Evolutionary conservation across 1,140 invertebrate species (phyloP).

Genomic region (Philotrypesis tridentata): DNA sequence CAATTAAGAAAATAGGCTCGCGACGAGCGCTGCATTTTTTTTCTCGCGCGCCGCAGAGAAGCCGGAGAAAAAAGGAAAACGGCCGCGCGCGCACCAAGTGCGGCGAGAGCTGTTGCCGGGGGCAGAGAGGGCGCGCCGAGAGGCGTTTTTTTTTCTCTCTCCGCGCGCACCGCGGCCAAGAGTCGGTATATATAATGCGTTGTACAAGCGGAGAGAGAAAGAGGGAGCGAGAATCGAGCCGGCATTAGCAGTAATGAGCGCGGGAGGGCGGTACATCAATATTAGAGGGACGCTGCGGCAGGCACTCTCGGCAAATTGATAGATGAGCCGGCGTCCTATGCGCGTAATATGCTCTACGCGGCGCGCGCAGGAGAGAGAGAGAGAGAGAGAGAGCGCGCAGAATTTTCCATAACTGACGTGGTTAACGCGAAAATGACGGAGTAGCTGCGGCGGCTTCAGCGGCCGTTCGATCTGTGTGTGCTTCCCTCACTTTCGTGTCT

Average conservation of each 20-base stretch:
- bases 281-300: not conserved
- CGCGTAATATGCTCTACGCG: too few species aligned
- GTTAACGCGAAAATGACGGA: not conserved
- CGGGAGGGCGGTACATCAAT: conserved; percentile 5
- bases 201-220: too few species aligned
- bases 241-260: not conserved
- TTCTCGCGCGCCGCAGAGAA: not conserved
- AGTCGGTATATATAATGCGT: too few species aligned
- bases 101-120: not conserved
- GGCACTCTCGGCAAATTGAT: conserved; percentile 13
- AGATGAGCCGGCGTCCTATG: not conserved
- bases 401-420: conserved; percentile 7
- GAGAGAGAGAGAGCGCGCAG: not conserved
- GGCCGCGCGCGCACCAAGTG: too few species aligned
- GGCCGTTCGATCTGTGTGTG: not conserved
- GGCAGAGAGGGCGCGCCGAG: not conserved
- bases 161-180: not conserved
- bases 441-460: not conserved
- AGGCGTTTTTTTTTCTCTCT: not conserved
- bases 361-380: too few species aligned
- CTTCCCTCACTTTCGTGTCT: too few species aligned
- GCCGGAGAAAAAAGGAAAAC: not conserved
- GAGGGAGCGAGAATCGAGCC: not conserved
- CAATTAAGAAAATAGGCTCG: not conserved
- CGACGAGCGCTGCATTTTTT: not conserved